Conservation (phyloP, 2,888 invertebrate species). For the Schizaphis graminum region DNA sequence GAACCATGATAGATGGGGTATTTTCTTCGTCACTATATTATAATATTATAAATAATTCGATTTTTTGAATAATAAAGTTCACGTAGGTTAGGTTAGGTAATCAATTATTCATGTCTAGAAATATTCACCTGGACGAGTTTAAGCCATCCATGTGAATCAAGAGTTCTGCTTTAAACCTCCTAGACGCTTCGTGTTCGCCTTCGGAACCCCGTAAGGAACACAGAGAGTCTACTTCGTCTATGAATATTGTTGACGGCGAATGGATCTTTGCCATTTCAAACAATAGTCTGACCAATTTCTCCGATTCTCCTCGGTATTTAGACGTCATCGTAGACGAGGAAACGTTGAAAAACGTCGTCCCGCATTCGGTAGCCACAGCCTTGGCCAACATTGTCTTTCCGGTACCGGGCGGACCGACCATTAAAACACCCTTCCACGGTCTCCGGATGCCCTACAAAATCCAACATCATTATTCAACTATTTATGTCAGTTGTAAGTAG, state of each 20-base stretch:
- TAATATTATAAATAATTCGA: background rate
- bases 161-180: constrained; percentile 88
- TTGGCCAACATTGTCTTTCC: constrained; percentile 87
- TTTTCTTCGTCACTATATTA: constrained; percentile 54
- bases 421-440: constrained; percentile 83
- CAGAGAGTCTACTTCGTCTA: constrained; percentile 91
- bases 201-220: constrained; percentile 86
- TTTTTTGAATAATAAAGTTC: background rate
- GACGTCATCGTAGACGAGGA: constrained; percentile 89
- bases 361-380: constrained; percentile 91
- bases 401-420: constrained; percentile 81
- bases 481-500: background rate
- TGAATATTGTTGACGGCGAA: constrained; percentile 91
- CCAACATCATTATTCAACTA: background rate
- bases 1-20: constrained; percentile 78
- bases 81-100: background rate
- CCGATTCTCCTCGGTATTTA: constrained; percentile 92
- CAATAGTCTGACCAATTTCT: constrained; percentile 86
- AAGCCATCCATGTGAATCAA: constrained; percentile 93
- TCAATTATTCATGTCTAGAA: background rate
- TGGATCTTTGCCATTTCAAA: constrained; percentile 92
- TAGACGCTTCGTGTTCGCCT: constrained; percentile 89
- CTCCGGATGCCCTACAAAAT: constrained; percentile 79
- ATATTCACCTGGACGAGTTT: constrained; percentile 75
- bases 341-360: constrained; percentile 90